Evolutionary conservation across 2,888 invertebrate genomes (phyloP), one percentile per base, ranked within the genome.

Genomic region (Perithous albicinctus): DNA sequence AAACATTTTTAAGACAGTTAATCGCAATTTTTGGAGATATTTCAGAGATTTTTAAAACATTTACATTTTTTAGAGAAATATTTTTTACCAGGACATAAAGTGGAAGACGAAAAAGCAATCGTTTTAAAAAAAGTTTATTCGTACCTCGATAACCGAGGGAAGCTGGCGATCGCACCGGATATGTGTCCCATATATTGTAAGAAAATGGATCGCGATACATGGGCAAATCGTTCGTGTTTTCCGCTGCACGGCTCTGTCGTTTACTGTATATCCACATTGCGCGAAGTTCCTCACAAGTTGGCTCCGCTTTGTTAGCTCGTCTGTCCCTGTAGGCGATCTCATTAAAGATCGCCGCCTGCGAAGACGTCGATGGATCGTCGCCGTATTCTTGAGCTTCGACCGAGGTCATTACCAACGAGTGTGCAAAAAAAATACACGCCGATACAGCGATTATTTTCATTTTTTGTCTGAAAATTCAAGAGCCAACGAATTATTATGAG

Each of bases 201-300:
- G 95, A 95, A 88, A 97, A 96, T 0, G 97, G 97, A 90, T 97
- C 97, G 69, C 96, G 95, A 93, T 96, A 97, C 80, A 96, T 95
- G 84, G 96, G 97, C 87, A 97, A 96, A 93, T 97, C 97, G 92
- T 97, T 98, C 89, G 97, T 97, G 85, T 96, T 95, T 93, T 97
- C 97, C 5, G 97, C 96, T 15, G 97, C 97, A 46, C 97, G 94
- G 64, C 97, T 97, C 93, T 98, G 97, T 79, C 98, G 93, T 93
- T 97, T 97, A 15, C 97, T 97, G 93, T 97, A 97, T 92, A 96
- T 96, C 98, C 98, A 98, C 97, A 98, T 98, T 8, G 97, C 96
- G 80, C 97, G 95, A 64, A 98, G 94, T 90, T 98, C 96, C 86
- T 97, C 97, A 92, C 98, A 98, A 69, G 95, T 96, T 0, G 98